Base-by-base conservation (phyloP, 1,140 invertebrate species). In the Micrasema longulum region DNA sequence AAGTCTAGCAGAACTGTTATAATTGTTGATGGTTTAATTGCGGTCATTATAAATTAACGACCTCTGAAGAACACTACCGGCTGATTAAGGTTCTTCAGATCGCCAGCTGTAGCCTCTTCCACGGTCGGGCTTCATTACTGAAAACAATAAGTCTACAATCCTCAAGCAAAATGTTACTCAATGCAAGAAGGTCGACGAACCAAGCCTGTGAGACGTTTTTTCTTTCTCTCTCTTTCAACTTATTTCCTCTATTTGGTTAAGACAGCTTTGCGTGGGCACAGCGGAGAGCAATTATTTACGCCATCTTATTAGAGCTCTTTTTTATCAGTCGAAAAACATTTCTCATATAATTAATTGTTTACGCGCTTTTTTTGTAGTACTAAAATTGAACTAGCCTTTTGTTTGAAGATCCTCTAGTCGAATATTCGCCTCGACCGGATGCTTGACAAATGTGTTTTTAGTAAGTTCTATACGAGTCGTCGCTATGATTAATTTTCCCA, bases 201-300 rank as follows among this genome's bases (percentile, higher is more conserved):
- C 69, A 69, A 64, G 66, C 68, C 53, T 68, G 47, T 73, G 45
- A 45, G 48, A 23, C 57, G 16, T 66, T 60, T 64, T 72, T 72
- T 71, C 57, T 55, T 31, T 64, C 41, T 64, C 60, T 26, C 41
- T 31, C 43, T 14, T 12, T 23, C 60, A 10, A 31, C 41, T 64
- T 72, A 74, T 74, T 74, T 74, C 57, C 73, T 74, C 69, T 74
- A 74, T 74, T 74, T 74, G 73, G 73, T 71, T 74, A 73, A 70
- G 73, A 71, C 73, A 63, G 73, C 65, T 68, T 69, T 41, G 73
- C 73, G 65, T 72, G 73, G 73, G 73, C 66, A 48, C 45, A 47
- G 65, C 73, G 55, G 57, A 71, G 57, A 48, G 67, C 73, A 75
- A 75, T 75, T 75, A 75, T 75, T 71, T 75, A 71, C 73, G 73